phyloP scores from a whole-genome alignment of 1,140 invertebrate species.

The Neodiprion lecontei region DNA sequence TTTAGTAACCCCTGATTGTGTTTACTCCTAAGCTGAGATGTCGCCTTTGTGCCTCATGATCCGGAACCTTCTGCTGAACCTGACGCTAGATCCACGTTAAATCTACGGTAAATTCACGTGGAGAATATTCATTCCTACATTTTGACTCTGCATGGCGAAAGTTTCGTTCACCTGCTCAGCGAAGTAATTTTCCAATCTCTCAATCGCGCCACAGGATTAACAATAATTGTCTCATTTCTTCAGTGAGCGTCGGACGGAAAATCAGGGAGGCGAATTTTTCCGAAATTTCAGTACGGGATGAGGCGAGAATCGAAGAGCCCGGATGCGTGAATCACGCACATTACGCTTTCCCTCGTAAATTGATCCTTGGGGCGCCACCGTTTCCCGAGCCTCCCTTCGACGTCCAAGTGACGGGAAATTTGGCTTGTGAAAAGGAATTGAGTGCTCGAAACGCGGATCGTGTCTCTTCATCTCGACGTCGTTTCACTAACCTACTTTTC shows the following conservation, averaged over 20 bases:
- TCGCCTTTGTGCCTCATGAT: neutral
- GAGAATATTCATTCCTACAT: too few relatives aligned
- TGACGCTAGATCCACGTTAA: too few relatives aligned
- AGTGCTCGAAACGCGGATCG: neutral
- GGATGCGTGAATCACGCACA: neutral
- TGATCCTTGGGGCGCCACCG: neutral
- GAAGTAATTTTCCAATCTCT: neutral
- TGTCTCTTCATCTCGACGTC: neutral
- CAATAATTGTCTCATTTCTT: neutral
- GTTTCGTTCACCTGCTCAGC: too few relatives aligned
- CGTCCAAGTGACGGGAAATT: neutral
- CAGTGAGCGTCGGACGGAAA: neutral
- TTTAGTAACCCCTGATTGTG: neutral
- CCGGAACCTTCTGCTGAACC: too few relatives aligned
- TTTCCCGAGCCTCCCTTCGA: neutral
- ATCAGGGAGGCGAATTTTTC: neutral
- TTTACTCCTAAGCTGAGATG: neutral
- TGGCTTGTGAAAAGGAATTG: neutral
- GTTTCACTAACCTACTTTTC: neutral
- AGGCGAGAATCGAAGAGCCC: neutral
- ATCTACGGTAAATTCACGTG: too few relatives aligned
- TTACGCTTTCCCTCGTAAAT: conserved; percentile 2
- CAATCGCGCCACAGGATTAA: neutral
- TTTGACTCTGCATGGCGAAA: too few relatives aligned
- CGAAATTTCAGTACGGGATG: neutral